These are phyloP conservation scores for Exocentrus adspersus DNA, from an alignment of 2,888 invertebrate genomes.

Conservation along the genomic window DNA sequence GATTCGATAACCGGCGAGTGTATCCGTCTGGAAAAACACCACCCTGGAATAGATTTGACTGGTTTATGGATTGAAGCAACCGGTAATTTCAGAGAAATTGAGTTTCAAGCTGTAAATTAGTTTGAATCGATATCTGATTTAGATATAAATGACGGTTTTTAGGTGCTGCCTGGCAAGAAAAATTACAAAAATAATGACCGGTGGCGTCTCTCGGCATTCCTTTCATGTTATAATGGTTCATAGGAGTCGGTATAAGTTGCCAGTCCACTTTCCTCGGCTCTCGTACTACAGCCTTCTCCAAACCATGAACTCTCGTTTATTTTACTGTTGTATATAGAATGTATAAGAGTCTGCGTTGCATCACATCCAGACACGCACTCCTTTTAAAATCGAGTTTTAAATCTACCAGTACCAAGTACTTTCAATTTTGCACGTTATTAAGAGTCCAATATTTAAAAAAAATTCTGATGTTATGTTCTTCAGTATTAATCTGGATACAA, in stretches of 20 bases:
- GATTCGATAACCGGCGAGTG: no score
- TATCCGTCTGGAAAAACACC: no score
- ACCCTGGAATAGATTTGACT: no score
- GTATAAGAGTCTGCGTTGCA: constrained; percentile 7
- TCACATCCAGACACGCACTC: constrained; percentile 4
- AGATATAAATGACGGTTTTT: neutral
- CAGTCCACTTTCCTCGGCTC: constrained; percentile 12
- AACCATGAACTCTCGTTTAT: constrained; percentile 14
- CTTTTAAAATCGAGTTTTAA: no score
- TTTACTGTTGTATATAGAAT: constrained; percentile 9
- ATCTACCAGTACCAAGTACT: no score
- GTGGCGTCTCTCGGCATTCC: constrained; percentile 34
- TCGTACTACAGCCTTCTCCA: constrained; percentile 7
- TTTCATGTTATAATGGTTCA: constrained; percentile 41
- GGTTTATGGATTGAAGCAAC: no score
- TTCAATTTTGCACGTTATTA: constrained; percentile 19
- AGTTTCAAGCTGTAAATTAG: neutral
- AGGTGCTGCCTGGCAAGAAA: neutral
- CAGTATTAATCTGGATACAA: no score
- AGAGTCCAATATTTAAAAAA: no score
- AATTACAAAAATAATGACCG: constrained; percentile 17
- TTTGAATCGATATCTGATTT: neutral
- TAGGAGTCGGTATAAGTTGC: constrained; percentile 12
- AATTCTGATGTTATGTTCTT: no score
- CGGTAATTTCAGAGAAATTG: no score